phyloP scores from a whole-genome alignment of 2,888 invertebrate species.

The Aleiodes leptofemur region DNA sequence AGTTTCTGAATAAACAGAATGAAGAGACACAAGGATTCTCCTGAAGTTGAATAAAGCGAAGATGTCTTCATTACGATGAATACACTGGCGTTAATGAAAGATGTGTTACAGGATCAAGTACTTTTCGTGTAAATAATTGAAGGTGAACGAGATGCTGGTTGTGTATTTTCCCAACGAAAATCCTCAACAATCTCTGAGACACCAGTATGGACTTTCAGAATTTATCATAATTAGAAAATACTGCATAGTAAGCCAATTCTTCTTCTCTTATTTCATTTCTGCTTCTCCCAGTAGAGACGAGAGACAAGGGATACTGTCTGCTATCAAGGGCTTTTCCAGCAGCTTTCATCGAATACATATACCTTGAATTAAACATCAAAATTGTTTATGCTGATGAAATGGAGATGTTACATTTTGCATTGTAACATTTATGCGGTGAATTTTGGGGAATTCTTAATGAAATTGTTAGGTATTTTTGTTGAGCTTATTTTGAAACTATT shows the following conservation, averaged over 20 bases:
- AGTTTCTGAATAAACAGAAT: conserved; percentile 17
- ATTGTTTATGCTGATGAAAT: no score
- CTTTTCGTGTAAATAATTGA: background rate
- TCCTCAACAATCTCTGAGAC: conserved; percentile 44
- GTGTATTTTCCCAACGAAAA: conserved; percentile 40
- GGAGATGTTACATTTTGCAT: no score
- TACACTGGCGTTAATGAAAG: conserved; percentile 17
- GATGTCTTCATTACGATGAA: conserved; percentile 28
- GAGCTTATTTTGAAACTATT: no score
- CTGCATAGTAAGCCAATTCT: conserved; percentile 16
- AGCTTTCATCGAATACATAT: no score
- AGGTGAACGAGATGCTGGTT: conserved; percentile 11
- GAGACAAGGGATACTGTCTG: no score
- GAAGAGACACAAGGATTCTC: background rate
- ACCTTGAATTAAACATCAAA: no score
- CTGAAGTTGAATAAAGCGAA: background rate
- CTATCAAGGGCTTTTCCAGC: no score
- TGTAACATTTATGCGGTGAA: no score
- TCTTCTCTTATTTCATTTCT: conserved; percentile 23
- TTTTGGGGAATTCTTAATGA: no score
- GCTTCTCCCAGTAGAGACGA: no score
- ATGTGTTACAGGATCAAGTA: conserved; percentile 12
- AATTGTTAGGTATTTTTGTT: no score
- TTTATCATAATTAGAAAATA: conserved; percentile 48
- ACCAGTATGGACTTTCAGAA: conserved; percentile 29